These are phyloP conservation scores for Alcedo atthis DNA, from an alignment of 2,797 vertebrate species.

Conservation along the genomic window DNA sequence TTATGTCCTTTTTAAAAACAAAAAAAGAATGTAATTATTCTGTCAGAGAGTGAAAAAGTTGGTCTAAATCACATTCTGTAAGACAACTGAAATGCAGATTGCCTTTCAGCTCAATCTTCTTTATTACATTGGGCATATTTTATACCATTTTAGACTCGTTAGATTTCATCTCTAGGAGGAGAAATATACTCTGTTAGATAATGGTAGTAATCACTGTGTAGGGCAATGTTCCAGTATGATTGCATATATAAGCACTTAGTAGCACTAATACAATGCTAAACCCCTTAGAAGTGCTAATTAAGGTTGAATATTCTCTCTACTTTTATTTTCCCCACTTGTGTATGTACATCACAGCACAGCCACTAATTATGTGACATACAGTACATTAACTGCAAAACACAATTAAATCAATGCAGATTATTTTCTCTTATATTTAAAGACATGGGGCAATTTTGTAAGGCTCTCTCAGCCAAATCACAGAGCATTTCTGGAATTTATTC, in stretches of 20 bases:
- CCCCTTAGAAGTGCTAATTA: constrained; percentile 4
- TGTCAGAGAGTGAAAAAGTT: neutral
- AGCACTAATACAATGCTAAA: neutral
- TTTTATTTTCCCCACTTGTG: constrained; percentile 44
- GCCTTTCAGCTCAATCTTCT: neutral
- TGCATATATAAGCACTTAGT: neutral
- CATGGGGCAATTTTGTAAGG: neutral
- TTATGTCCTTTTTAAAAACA: neutral
- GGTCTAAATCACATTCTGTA: neutral
- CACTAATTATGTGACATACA: neutral
- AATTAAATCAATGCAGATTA: neutral
- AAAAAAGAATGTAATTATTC: neutral
- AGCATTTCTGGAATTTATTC: neutral
- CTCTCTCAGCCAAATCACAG: neutral
- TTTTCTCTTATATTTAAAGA: neutral
- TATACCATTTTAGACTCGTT: neutral
- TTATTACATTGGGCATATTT: neutral
- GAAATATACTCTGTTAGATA: constrained; percentile 15
- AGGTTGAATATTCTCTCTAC: neutral
- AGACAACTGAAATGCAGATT: neutral
- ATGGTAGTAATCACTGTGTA: neutral
- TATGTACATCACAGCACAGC: neutral
- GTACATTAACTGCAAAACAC: neutral
- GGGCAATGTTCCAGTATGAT: fast-evolving
- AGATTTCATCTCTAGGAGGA: constrained; percentile 17